Evolutionary conservation across 2,888 invertebrate genomes (phyloP), one percentile per base, ranked within the genome.

Genomic region (Coecobrya sp.): DNA sequence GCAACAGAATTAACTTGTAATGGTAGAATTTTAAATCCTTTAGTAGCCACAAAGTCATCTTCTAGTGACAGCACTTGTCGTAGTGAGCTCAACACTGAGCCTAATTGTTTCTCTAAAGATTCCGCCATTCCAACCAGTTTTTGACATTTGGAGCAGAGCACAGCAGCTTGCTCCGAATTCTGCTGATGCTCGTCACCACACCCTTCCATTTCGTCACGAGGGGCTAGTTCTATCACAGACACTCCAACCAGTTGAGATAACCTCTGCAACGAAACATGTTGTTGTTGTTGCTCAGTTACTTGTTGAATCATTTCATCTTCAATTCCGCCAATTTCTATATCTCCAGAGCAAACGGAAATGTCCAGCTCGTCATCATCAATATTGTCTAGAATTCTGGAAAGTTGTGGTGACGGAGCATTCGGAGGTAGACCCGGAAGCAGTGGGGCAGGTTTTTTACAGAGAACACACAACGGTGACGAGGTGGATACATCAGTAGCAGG

Each of bases 321-420:
- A 30, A 94, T 94, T 0, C 94, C 94, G 45, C 94, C 94, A 84
- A 94, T 94, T 55, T 94, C 94, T 73, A 94, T 94, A 73, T 94
- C 94, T 5, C 93, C 94, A n/a, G 94, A 94, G 5, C 94, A 94
- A 1, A 94, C 93, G 5, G 94, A 92, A 27, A 94, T 93, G 36
- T 94, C 94, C 62, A 94, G 49, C 65, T 94, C 94, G 79, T 94
- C 94, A 4, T 93, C 93, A 8, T 93, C 93, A 30, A 94, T 94
- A 13, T 94, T 93, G 3, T 93, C 94, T 7, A 94, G 70, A 16
- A 94, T 94, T 76, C 93, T 93, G 22, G 81, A 92, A 10, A 94
- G 81, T 59, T 93, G 93, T 0, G 93, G 93, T 0, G 93, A 93
- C 0, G 93, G 70, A 55, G 27, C 85, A 36, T 11, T 92, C 76